Conservation (phyloP, 2,113 vertebrate species). For the Mixornis gularis region DNA sequence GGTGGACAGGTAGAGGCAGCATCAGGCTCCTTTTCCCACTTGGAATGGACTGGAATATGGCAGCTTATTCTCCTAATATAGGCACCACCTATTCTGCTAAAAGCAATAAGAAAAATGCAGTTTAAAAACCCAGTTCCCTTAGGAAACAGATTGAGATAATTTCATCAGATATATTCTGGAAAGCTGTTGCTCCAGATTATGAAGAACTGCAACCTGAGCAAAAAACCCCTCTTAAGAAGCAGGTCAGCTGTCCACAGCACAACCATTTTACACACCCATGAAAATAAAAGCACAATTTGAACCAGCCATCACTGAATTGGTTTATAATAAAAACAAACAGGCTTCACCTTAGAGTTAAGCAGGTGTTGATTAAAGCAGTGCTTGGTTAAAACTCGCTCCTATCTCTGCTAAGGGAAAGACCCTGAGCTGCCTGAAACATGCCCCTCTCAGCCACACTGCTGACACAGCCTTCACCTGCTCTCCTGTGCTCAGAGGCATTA, state of each 20-base stretch:
- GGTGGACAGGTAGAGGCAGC: neutral
- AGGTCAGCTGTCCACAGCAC: neutral
- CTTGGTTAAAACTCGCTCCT: neutral
- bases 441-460: neutral
- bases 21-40: neutral
- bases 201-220: neutral
- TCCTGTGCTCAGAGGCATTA: neutral
- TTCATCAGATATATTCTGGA: neutral
- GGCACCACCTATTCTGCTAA: neutral
- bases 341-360: neutral
- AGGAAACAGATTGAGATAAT: neutral
- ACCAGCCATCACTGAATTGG: neutral
- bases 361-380: neutral
- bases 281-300: neutral
- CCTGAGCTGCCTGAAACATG: neutral
- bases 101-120: neutral
- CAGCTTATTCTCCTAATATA: neutral
- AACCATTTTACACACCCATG: neutral
- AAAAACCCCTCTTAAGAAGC: neutral
- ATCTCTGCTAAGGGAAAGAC: neutral
- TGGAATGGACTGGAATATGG: neutral
- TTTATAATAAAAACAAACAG: neutral
- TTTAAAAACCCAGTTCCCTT: neutral
- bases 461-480: neutral
- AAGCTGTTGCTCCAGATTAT: neutral